Evolutionary conservation across 2,797 vertebrate species (phyloP).

Genomic region (Squalus acanthias): DNA sequence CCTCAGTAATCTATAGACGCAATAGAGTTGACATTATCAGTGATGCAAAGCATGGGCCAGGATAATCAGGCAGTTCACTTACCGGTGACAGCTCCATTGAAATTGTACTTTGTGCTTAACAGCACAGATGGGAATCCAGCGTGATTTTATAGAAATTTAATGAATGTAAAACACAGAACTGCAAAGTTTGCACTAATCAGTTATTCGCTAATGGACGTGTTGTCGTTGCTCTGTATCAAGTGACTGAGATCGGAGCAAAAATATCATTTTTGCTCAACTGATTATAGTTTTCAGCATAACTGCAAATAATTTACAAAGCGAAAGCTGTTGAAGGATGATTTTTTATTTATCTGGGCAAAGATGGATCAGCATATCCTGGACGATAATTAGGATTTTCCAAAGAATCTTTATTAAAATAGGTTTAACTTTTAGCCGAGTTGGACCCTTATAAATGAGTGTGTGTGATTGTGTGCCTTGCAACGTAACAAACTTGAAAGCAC

Average conservation of each 20-base stretch:
- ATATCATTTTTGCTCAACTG: not conserved
- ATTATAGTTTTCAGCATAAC: not conserved
- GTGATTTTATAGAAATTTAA: not conserved
- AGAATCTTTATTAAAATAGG: not conserved
- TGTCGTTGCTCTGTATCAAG: not conserved
- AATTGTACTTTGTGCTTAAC: not conserved
- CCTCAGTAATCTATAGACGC: not conserved
- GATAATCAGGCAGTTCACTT: not conserved
- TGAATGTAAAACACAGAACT: not conserved
- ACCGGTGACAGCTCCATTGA: not conserved
- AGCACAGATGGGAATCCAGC: not conserved
- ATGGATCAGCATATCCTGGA: not conserved
- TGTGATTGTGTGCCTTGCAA: too few species aligned
- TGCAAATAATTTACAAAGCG: not conserved
- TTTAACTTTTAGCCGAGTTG: not conserved
- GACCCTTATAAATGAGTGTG: too few species aligned
- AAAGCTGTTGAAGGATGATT: not conserved
- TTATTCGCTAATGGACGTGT: not conserved
- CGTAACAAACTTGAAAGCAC: not conserved
- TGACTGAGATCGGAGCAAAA: not conserved
- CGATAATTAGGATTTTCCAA: not conserved
- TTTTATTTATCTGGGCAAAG: not conserved
- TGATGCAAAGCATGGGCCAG: not conserved
- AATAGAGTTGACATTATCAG: not conserved
- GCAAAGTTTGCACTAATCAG: not conserved